Percentiles rank a stretch among this genome's conserved stretches.
Conservation (phyloP, 92 coral and sea anemone genomes). For the Heteractis magnifica region DNA sequence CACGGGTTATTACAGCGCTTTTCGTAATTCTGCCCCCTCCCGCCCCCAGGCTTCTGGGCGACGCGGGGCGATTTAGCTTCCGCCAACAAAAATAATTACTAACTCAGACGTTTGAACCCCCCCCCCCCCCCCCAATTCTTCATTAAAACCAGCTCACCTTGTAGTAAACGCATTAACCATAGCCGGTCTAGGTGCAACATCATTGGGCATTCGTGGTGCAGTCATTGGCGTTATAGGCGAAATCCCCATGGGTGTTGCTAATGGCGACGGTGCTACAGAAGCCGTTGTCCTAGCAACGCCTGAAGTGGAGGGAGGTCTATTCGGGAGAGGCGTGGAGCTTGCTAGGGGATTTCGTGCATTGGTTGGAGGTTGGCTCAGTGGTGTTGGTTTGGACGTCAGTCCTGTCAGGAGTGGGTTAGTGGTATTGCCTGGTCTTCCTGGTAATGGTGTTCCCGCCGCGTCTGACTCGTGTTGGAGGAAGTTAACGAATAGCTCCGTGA, state of each 20-base stretch:
- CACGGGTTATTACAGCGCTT: too few relatives aligned
- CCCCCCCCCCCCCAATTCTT: too few relatives aligned
- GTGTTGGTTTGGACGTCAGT: slow-evolving; percentile 56
- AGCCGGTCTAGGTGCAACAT: neutral
- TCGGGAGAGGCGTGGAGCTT: slow-evolving; percentile 65
- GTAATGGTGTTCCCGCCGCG: slow-evolving; percentile 29
- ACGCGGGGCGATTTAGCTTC: too few relatives aligned
- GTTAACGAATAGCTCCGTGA: slow-evolving; percentile 92
- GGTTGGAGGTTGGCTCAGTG: slow-evolving; percentile 45
- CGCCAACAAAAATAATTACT: too few relatives aligned
- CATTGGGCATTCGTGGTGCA: slow-evolving; percentile 15
- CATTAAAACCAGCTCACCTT: slow-evolving; percentile 11
- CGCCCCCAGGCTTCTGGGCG: too few relatives aligned
- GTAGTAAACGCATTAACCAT: slow-evolving; percentile 17
- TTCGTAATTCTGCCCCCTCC: too few relatives aligned
- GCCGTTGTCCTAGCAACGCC: slow-evolving; percentile 16
- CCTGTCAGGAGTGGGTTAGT: slow-evolving; percentile 75
- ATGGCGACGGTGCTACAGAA: slow-evolving; percentile 1
- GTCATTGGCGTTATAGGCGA: slow-evolving; percentile 23
- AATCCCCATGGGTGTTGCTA: neutral
- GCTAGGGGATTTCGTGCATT: slow-evolving; percentile 50
- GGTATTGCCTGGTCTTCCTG: slow-evolving; percentile 38
- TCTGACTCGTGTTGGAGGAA: slow-evolving; percentile 96
- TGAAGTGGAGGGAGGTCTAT: slow-evolving; percentile 24
- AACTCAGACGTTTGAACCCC: too few relatives aligned